Percentiles rank a stretch among this genome's conserved stretches.
Evolutionary conservation across 2,797 vertebrate genomes (phyloP).

Genomic region (Apogon talboti): DNA sequence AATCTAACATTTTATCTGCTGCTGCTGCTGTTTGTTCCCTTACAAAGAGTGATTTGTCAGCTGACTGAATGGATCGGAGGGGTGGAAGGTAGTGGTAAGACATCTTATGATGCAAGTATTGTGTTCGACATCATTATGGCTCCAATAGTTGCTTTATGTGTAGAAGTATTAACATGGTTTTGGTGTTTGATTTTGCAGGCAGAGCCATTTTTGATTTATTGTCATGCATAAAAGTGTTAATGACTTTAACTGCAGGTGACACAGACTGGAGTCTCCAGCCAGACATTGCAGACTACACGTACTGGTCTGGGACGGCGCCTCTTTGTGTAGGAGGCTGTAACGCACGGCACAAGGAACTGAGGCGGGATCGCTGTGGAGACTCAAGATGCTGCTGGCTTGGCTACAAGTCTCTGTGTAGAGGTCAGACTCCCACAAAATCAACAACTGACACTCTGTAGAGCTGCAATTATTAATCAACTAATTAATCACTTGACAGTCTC

Average conservation of each 20-base stretch:
- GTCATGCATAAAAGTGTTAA: no score
- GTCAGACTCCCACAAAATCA: slow-evolving; percentile 59
- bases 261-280: slow-evolving; percentile 54
- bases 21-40: slow-evolving; percentile 60
- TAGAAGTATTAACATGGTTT: no score
- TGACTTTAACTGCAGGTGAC: slow-evolving; percentile 57
- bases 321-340: slow-evolving; percentile 86
- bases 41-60: slow-evolving; percentile 62
- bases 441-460: no score
- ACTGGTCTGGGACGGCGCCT: slow-evolving; percentile 88
- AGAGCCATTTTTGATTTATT: neutral
- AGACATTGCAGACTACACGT: slow-evolving; percentile 73
- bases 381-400: slow-evolving; percentile 90
- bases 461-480: no score
- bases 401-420: slow-evolving; percentile 88
- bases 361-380: slow-evolving; percentile 86
- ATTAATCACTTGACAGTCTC: no score
- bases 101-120: neutral
- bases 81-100: slow-evolving; percentile 80
- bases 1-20: slow-evolving; percentile 44
- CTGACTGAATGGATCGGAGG: slow-evolving; percentile 56
- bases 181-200: no score
- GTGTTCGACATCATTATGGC: neutral
- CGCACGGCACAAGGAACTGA: slow-evolving; percentile 84
- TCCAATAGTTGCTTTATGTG: no score